phyloP scores from a whole-genome alignment of 92 coral and sea anemone species.

The Paramuricea clavata region DNA sequence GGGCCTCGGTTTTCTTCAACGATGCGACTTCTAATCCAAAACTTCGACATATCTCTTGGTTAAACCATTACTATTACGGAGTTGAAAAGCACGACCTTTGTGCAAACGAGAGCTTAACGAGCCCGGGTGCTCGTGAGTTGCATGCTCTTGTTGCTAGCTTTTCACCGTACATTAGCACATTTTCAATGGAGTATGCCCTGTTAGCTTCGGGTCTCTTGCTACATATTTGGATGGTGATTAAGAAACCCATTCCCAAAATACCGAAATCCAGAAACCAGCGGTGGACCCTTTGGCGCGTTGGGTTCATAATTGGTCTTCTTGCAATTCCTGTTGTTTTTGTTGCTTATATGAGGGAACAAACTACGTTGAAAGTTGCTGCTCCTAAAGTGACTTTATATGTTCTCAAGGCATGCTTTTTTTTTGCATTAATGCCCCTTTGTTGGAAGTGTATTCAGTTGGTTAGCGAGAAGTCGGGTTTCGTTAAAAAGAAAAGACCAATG shows the following conservation, averaged over 20 bases:
- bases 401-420: not conserved
- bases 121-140: not conserved
- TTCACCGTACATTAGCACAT: conserved; percentile 30
- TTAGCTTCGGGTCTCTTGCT: conserved; percentile 41
- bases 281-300: conserved; percentile 46
- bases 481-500: not conserved
- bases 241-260: not conserved
- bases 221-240: conserved; percentile 33
- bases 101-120: conserved; percentile 25
- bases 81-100: conserved; percentile 16
- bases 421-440: not conserved
- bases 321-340: conserved; percentile 25
- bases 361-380: not conserved
- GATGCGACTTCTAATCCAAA: conserved; percentile 19
- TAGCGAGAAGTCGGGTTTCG: not conserved
- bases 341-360: conserved; percentile 4
- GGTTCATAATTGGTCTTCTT: conserved; percentile 47
- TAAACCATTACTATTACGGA: conserved; percentile 45
- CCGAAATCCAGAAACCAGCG: not conserved
- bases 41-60: conserved; percentile 4
- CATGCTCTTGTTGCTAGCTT: not conserved
- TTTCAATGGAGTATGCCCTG: conserved; percentile 48
- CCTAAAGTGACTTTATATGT: not conserved
- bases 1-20: conserved; percentile 27
- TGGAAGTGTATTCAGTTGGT: not conserved